phyloP scores from a whole-genome alignment of 2,113 vertebrate genomes.

The Cebidichthys violaceus region DNA sequence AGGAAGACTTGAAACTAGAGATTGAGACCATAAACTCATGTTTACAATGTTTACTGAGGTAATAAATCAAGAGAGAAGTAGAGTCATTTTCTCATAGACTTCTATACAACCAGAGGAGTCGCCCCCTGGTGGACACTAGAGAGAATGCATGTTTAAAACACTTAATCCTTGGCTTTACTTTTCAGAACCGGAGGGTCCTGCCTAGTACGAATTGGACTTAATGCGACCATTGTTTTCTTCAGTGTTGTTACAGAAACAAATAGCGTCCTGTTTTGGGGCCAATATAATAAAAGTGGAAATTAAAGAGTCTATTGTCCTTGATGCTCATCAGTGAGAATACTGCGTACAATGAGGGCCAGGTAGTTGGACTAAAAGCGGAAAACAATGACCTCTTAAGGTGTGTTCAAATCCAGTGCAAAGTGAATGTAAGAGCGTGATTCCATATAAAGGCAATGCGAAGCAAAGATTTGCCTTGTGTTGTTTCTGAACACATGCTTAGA shows the following conservation, averaged over 20 bases:
- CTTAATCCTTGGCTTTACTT: background rate
- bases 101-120: background rate
- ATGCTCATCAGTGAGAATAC: background rate
- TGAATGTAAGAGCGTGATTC: background rate
- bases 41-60: background rate
- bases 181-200: background rate
- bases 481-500: background rate
- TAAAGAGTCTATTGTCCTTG: background rate
- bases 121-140: background rate
- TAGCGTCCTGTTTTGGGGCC: background rate
- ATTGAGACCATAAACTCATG: background rate
- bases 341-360: background rate
- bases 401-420: background rate
- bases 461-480: background rate
- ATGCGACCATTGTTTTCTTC: background rate
- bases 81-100: background rate
- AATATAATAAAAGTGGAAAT: background rate
- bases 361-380: background rate
- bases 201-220: background rate
- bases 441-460: background rate
- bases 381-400: background rate
- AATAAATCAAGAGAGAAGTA: background rate
- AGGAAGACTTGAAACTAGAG: background rate
- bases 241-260: background rate
- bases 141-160: background rate